These are phyloP conservation scores for Oligia strigilis DNA, from an alignment of 2,888 invertebrate species.

Conservation along the genomic window DNA sequence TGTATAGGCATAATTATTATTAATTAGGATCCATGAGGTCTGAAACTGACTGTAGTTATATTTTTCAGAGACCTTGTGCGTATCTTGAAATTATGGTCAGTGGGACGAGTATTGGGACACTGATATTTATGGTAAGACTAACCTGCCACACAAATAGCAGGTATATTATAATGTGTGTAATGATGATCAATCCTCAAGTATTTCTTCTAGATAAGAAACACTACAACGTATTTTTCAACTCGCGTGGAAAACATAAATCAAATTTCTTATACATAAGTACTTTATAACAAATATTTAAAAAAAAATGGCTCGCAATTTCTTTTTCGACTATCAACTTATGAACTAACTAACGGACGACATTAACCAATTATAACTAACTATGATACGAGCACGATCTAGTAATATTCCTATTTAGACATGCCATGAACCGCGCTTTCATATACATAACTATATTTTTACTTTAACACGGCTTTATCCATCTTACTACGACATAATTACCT, in stretches of 20 bases:
- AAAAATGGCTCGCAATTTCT: not conserved
- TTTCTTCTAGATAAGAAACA: not conserved
- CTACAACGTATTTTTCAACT: not conserved
- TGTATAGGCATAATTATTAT: not conserved
- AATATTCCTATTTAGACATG: too few relatives aligned
- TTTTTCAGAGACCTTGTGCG: constrained; percentile 90
- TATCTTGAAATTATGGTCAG: constrained; percentile 90
- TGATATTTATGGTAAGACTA: constrained; percentile 91
- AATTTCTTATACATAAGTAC: not conserved
- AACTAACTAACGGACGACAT: too few relatives aligned
- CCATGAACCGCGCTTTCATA: too few relatives aligned
- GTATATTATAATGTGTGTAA: not conserved
- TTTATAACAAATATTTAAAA: not conserved
- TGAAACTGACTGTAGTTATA: constrained; percentile 1
- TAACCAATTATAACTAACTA: too few relatives aligned
- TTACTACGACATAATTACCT: too few relatives aligned
- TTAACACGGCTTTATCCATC: too few relatives aligned
- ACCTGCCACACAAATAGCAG: not conserved
- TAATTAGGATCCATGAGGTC: not conserved
- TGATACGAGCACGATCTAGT: too few relatives aligned
- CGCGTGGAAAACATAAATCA: not conserved
- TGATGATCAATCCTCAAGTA: not conserved
- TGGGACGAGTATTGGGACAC: constrained; percentile 83
- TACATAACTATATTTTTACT: too few relatives aligned
- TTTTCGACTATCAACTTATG: not conserved